Base-by-base conservation (phyloP, 2,797 vertebrate species). In the Danionella dracula region DNA sequence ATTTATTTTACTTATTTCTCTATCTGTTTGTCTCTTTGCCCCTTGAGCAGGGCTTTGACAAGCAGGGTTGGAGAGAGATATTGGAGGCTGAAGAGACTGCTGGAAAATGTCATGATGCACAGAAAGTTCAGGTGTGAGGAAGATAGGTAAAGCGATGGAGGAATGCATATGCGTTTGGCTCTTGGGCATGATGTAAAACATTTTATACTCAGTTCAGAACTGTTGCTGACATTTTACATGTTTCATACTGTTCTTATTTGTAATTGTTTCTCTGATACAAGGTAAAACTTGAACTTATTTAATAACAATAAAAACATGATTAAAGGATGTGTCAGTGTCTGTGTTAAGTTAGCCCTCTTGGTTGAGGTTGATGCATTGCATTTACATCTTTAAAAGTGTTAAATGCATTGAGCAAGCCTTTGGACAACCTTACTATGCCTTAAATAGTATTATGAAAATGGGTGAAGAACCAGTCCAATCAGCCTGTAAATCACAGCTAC, bases 61-160 rank as follows among this genome's bases (percentile, higher is more conserved):
- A 82, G 81, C 81, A 78, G 79, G 81, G 76, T 68, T 79, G 82
- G 81, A 87, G 87, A 86, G 85, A 86, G 86, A 87, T 85, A 86
- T 87, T 72, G 17, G 58, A 21, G 42, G 40, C 34, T 73, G 75
- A 81, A 69, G 34, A 48, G 31, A 73, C 81, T 71, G 40, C 21
- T 15, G 74, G 67, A 57, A 45, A 42, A 72, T 76, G 71, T 75
- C 41, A 66, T 50, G 48, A 60, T 61, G 48, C 45, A 51, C 13
- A 54, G 55, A 69, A 71, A 69, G 41, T 70, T 64, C 38, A 65
- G 31, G 62, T 57, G 51, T 27, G 38, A 42, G 29, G 19, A 29
- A 51, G 27, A 45, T 53, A 53, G 31, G 31, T 19, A 19, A 32
- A 46, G 15, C 31, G 11, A 40, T 46, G 32, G 29, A 44, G 29